Evolutionary conservation across 2,113 vertebrate species (phyloP).

Genomic region (Gallinago paraguaiae): DNA sequence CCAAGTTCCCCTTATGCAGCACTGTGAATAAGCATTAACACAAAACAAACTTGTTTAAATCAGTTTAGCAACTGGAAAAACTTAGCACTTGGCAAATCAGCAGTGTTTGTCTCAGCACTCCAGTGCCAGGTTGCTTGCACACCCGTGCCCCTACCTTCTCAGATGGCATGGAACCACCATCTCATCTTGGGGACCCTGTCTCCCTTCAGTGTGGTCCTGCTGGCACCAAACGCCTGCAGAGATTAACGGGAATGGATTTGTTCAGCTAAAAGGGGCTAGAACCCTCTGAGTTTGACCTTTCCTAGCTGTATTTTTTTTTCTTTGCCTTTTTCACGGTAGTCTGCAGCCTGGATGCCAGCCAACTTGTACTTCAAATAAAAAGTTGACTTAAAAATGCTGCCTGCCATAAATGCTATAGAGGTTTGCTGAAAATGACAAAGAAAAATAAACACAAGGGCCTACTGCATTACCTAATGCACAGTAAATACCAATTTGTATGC

Average conservation of each 20-base stretch:
- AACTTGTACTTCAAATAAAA: not conserved
- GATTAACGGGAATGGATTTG: not conserved
- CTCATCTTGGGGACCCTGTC: not conserved
- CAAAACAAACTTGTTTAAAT: slow-evolving; percentile 6
- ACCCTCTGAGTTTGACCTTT: not conserved
- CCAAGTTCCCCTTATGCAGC: not conserved
- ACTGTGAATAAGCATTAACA: not conserved
- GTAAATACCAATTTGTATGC: not conserved
- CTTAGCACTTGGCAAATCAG: not conserved
- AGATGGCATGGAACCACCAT: rapidly evolving
- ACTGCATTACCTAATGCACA: not conserved
- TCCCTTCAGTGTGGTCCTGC: not conserved
- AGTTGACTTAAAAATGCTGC: not conserved
- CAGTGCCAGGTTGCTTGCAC: not conserved
- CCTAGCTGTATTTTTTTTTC: not conserved
- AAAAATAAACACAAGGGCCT: not conserved
- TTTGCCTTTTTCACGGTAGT: not conserved
- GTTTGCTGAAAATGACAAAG: not conserved
- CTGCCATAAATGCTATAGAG: not conserved
- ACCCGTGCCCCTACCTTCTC: rapidly evolving
- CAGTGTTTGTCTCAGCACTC: not conserved
- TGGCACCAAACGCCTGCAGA: not conserved
- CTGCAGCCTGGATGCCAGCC: not conserved
- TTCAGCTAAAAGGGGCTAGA: not conserved
- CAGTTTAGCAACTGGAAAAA: slow-evolving; percentile 19